These are phyloP conservation scores for Drosophila putrida DNA, from an alignment of 2,888 invertebrate species.

Conservation along the genomic window DNA sequence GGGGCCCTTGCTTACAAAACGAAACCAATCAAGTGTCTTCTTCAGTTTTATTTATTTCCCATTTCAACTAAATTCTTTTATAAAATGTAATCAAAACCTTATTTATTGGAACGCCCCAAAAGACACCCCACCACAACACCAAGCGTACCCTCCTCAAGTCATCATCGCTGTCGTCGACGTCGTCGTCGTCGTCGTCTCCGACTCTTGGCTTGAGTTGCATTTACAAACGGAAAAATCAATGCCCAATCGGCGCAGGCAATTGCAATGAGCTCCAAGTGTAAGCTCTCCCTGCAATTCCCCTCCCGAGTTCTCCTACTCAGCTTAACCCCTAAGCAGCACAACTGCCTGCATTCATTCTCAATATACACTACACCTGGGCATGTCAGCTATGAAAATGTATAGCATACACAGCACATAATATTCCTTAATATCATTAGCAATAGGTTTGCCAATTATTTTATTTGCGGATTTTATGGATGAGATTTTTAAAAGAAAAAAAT, in stretches of 20 bases:
- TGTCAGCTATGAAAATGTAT: neutral
- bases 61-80: slow-evolving; percentile 78
- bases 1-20: slow-evolving; percentile 70
- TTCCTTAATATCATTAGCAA: too few species aligned
- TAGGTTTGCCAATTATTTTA: too few species aligned
- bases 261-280: slow-evolving; percentile 51
- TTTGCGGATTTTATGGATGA: too few species aligned
- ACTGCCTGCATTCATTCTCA: slow-evolving; percentile 59
- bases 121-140: slow-evolving; percentile 16
- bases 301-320: slow-evolving; percentile 8
- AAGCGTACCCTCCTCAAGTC: slow-evolving; percentile 51
- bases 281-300: neutral
- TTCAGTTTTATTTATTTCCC: slow-evolving; percentile 78
- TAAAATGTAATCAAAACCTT: slow-evolving; percentile 83
- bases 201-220: slow-evolving; percentile 70
- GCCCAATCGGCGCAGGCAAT: slow-evolving; percentile 63
- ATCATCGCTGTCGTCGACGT: slow-evolving; percentile 55
- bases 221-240: slow-evolving; percentile 78
- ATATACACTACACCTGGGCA: slow-evolving; percentile 22
- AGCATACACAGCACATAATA: too few species aligned
- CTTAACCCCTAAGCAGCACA: slow-evolving; percentile 45
- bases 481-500: too few species aligned
- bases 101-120: slow-evolving; percentile 69
- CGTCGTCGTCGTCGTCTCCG: slow-evolving; percentile 65
- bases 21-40: slow-evolving; percentile 84